Conservation (phyloP, 2,888 invertebrate species). For the Megaustenia siamemsis region DNA sequence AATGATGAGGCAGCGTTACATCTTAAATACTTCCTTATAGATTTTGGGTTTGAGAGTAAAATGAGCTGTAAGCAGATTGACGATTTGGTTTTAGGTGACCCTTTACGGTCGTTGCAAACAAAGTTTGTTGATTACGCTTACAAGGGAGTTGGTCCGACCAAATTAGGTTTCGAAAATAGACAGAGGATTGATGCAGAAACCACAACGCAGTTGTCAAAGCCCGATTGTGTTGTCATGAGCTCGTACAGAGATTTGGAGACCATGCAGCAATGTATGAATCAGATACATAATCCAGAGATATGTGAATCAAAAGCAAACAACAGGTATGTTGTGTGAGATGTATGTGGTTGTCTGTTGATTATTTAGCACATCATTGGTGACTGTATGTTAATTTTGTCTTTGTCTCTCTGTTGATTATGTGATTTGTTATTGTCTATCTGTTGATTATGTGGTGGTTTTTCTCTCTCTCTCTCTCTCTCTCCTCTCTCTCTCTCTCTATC, state of each 20-base stretch:
- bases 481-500: no score
- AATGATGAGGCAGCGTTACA: constrained; percentile 70
- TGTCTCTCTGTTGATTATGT: no score
- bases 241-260: constrained; percentile 64
- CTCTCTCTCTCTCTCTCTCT: no score
- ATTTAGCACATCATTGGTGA: no score
- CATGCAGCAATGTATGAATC: constrained; percentile 70
- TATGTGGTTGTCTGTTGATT: neutral
- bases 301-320: constrained; percentile 71
- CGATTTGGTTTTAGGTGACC: constrained; percentile 58
- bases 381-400: no score
- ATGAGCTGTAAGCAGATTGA: constrained; percentile 71
- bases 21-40: constrained; percentile 65
- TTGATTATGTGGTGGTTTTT: no score
- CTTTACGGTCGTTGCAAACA: constrained; percentile 59
- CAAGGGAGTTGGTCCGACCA: constrained; percentile 8
- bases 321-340: constrained; percentile 40
- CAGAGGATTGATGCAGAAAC: neutral
- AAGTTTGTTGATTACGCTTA: constrained; percentile 66
- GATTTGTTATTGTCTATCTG: no score
- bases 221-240: constrained; percentile 67
- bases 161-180: neutral
- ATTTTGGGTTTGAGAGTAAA: constrained; percentile 65
- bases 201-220: neutral
- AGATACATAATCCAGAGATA: constrained; percentile 65